These are phyloP conservation scores for Trematomus bernacchii DNA, from an alignment of 2,797 vertebrate genomes.

Conservation along the genomic window DNA sequence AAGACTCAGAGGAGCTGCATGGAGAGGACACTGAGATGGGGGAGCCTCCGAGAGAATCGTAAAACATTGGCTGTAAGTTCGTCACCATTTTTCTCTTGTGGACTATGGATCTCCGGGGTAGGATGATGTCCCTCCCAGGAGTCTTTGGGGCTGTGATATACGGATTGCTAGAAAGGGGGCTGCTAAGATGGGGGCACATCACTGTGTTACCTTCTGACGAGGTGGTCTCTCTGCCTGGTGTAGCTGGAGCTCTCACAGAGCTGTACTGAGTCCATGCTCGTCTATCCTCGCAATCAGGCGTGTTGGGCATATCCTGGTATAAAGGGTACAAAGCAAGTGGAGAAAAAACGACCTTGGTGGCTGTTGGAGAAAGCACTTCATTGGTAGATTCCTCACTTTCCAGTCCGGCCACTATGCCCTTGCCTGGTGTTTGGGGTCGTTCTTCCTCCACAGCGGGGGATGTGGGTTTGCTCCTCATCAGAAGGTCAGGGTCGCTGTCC, in stretches of 20 bases:
- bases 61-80: constrained; percentile 26
- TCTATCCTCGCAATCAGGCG: constrained; percentile 89
- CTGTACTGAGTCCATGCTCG: constrained; percentile 79
- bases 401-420: constrained; percentile 75
- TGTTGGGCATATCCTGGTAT: constrained; percentile 90
- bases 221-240: constrained; percentile 84
- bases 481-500: constrained; percentile 83
- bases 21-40: constrained; percentile 71
- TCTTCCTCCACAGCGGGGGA: constrained; percentile 82
- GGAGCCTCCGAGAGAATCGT: constrained; percentile 75
- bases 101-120: constrained; percentile 50
- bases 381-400: constrained; percentile 78
- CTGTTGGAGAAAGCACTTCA: constrained; percentile 64
- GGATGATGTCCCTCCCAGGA: constrained; percentile 72
- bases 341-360: constrained; percentile 35
- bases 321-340: constrained; percentile 69
- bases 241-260: constrained; percentile 86
- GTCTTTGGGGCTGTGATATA: constrained; percentile 76
- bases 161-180: constrained; percentile 66
- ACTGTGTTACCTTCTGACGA: constrained; percentile 78
- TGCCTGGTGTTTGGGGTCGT: constrained; percentile 88
- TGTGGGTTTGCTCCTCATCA: constrained; percentile 75
- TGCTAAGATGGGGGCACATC: constrained; percentile 49
- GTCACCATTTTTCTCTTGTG: constrained; percentile 55
- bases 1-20: constrained; percentile 82